Evolutionary conservation across 1,140 invertebrate species (phyloP).

Genomic region (Drosophila chauvacae): DNA sequence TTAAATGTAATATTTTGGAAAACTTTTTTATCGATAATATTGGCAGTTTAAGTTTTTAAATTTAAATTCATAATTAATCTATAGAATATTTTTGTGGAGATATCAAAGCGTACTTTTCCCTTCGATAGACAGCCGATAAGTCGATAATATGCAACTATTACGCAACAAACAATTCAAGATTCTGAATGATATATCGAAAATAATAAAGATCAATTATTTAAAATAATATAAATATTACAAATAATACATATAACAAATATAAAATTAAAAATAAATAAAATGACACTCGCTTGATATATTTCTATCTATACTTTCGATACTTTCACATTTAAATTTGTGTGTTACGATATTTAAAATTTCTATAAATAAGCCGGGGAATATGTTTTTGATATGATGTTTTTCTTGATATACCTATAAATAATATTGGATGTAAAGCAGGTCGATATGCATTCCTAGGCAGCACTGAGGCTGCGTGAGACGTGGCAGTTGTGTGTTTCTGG

Average conservation of each 20-base stretch:
- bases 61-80: too few species aligned
- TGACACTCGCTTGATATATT: too few species aligned
- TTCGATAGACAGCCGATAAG: neutral
- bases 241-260: too few species aligned
- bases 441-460: neutral
- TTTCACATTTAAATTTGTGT: neutral
- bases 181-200: neutral
- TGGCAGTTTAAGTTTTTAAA: too few species aligned
- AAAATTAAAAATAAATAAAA: too few species aligned
- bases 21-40: too few species aligned
- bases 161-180: too few species aligned
- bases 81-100: too few species aligned
- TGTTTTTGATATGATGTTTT: neutral
- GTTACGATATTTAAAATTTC: neutral
- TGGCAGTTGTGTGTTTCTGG: slow-evolving; percentile 14
- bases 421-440: fast-evolving
- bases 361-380: too few species aligned
- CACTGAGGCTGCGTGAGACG: slow-evolving; percentile 2
- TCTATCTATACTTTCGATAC: neutral
- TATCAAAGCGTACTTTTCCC: too few species aligned
- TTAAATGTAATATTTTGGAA: too few species aligned
- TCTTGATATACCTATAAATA: fast-evolving
- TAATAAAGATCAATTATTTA: neutral
- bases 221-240: too few species aligned
- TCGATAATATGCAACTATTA: neutral